phyloP scores from a whole-genome alignment of 2,113 vertebrate species.

The Gobius niger region DNA sequence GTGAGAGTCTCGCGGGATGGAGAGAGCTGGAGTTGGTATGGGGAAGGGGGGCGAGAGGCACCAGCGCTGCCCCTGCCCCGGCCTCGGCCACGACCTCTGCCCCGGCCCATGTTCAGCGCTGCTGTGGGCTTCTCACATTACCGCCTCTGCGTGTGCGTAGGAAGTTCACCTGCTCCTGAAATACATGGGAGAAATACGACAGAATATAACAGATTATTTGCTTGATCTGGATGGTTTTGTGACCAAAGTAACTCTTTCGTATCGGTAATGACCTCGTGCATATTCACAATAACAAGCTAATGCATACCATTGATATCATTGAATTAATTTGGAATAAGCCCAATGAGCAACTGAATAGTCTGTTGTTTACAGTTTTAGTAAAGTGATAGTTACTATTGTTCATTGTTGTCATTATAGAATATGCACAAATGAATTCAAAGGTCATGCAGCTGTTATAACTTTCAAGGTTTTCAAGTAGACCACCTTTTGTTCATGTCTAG shows the following conservation, averaged over 20 bases:
- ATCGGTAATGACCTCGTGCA: not conserved
- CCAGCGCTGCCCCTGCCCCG: slow-evolving; percentile 72
- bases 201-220: not conserved
- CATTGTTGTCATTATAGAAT: not conserved
- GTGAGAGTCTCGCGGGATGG: slow-evolving; percentile 90
- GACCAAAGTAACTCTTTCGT: too few relatives aligned
- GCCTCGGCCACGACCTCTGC: slow-evolving; percentile 76
- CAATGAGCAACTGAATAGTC: too few relatives aligned
- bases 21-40: slow-evolving; percentile 91
- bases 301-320: not conserved
- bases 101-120: slow-evolving; percentile 63
- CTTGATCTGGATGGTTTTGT: too few relatives aligned
- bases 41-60: slow-evolving; percentile 81
- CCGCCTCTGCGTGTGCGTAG: slow-evolving; percentile 86
- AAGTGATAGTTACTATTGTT: not conserved
- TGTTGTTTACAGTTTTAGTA: too few relatives aligned
- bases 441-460: not conserved
- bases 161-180: slow-evolving; percentile 50
- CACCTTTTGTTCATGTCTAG: not conserved
- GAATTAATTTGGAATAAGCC: not conserved
- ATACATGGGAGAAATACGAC: slow-evolving; percentile 9
- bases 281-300: too few relatives aligned
- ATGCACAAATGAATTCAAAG: not conserved
- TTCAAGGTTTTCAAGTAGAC: not conserved
- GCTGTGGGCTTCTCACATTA: slow-evolving; percentile 72